Conservation (phyloP, 1,140 invertebrate genomes). For the Orchestia grillus region DNA sequence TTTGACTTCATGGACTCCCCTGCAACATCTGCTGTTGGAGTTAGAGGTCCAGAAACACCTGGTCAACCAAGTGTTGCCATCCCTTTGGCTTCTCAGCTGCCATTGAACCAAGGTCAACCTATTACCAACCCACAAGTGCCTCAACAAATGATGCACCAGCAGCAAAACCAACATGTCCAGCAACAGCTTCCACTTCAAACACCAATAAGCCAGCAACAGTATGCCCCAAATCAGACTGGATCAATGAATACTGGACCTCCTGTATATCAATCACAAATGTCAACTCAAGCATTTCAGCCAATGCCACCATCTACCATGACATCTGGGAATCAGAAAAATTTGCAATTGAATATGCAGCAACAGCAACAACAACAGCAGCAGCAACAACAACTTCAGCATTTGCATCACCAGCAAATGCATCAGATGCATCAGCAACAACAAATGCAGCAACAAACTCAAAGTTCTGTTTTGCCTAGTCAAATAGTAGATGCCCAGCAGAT, state of each 20-base stretch:
- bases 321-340: slow-evolving; percentile 71
- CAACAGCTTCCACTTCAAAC: slow-evolving; percentile 73
- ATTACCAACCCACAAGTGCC: background rate
- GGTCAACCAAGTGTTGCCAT: slow-evolving; percentile 15
- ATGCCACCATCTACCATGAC: background rate
- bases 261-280: slow-evolving; percentile 31
- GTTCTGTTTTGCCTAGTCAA: slow-evolving; percentile 48
- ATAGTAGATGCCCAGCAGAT: slow-evolving; percentile 44
- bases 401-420: slow-evolving; percentile 72
- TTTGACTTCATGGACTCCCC: slow-evolving; percentile 89
- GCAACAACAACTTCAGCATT: slow-evolving; percentile 71
- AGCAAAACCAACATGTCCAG: slow-evolving; percentile 67
- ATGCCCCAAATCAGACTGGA: background rate
- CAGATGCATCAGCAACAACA: slow-evolving; percentile 73
- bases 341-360: slow-evolving; percentile 74
- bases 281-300: slow-evolving; percentile 6
- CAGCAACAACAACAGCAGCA: slow-evolving; percentile 70
- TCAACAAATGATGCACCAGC: background rate
- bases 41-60: slow-evolving; percentile 34
- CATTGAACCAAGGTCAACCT: background rate
- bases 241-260: background rate
- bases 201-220: background rate
- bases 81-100: background rate
- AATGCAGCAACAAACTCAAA: slow-evolving; percentile 68
- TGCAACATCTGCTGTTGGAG: slow-evolving; percentile 55